Evolutionary conservation across 1,140 invertebrate species (phyloP), one percentile per base, ranked within the genome.

Genomic region (Drosophila erecta): DNA sequence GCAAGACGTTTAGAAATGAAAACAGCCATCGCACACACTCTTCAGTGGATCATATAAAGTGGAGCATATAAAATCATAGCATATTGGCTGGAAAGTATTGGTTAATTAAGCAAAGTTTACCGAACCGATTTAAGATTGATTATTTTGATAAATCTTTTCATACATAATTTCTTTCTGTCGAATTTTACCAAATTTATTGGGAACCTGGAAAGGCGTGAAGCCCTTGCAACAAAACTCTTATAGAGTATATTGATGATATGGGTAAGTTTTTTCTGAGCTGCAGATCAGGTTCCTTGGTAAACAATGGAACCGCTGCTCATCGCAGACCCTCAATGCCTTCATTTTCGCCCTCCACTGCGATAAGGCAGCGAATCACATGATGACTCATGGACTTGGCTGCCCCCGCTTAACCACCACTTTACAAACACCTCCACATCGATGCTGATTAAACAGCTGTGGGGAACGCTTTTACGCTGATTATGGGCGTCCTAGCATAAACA

Each of bases 371-470:
- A 46, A 56, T 55, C 41, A 33, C 10, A 8, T 35, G 51, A 24
- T 76, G 72, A 76, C 24, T 76, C 72, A 75, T 55, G n/a, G 11
- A 24, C n/a, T 8, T 10, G 4, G 8, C 33, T 43, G 10, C 33
- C 65, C 41, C 49, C 27, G 24, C 30, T 43, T 20, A 14, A n/a
- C 62, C 47, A 33, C 47, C 47, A 33, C 27, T 33, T 17, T 50
- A 59, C 15, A 41, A 35, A 10, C 62, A 24, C 43, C 59, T 8
- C 35, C 66, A 35, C 57, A 57, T 70, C 67, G 67, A 71, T 46
- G 40, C 40, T 76, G 72, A 76, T 73, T 77, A 64, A 81, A 65
- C 70, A 62, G 57, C 67, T 61, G 49, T 49, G 78, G 70, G 79
- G 56, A 55, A 65, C 35, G 38, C 55, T 49, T 38, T 43, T 20